Base-by-base conservation (phyloP, 2,113 vertebrate genomes). In the Cinclus cinclus region DNA sequence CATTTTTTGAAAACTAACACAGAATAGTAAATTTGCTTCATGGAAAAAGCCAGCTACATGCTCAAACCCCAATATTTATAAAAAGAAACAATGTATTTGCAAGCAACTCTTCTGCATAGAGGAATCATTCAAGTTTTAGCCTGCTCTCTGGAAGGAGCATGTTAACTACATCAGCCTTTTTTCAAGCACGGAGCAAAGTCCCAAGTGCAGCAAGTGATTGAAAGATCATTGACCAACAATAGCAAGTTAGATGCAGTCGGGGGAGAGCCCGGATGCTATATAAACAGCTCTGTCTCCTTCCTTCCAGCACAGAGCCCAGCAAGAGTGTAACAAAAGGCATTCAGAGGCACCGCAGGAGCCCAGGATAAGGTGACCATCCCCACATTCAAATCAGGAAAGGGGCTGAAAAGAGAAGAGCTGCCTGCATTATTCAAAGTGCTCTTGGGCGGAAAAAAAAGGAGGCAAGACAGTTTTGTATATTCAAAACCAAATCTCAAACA, bases 151-250 rank as follows among this genome's bases (percentile, higher is more conserved):
- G 82, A 73, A 90, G 53, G 35, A 82, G 28, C 3, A 0, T 9
- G 10, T 30, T 80, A 80, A 92, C 90, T 74, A 39, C 33, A 83
- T 74, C 63, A 70, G 68, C 47, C 65, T 52, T 46, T 91, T 78
- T 56, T 33, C 63, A 73, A 69, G 68, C 64, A 49, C n/a, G 58
- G 82, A 81, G 44, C 64, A 24, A 92, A 93, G 71, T 90, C 82
- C 91, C 16, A 6, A 80, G 63, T 6, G 15, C 46, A 89, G 46
- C 73, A 77, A 95, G 85, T 64, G 80, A 88, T 37, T 94, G 75
- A 88, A 88, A 93, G 92, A 86, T 85, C 64, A 13, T 71, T 88
- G 88, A 77, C 47, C 71, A 41, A 95, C 93, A 92, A 71, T 24
- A 87, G 67, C n/a, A 50, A 70, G 87, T 87, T 41, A 62, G 81